Conservation (phyloP, 2,888 invertebrate species). For the Cantharis nigra region DNA sequence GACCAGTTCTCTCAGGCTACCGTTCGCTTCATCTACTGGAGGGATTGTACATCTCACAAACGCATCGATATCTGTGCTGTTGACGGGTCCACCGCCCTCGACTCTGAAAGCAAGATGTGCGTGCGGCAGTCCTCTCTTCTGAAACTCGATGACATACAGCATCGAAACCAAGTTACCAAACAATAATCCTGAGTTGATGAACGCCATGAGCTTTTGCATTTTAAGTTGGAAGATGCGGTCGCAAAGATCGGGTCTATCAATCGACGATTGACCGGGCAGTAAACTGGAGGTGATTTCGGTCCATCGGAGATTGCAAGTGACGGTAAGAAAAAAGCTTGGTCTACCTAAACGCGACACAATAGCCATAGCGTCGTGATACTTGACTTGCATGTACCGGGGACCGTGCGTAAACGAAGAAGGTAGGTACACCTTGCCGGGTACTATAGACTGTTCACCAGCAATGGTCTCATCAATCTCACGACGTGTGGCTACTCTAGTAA, state of each 20-base stretch:
- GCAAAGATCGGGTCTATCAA: not conserved
- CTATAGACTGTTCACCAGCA: not conserved
- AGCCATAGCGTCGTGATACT: not conserved
- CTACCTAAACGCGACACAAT: not conserved
- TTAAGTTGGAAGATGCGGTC: not conserved
- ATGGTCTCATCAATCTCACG: not conserved
- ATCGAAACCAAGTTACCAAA: not conserved
- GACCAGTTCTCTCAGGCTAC: not conserved
- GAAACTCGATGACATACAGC: not conserved
- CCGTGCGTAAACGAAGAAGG: not conserved
- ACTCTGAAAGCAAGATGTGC: too few relatives aligned
- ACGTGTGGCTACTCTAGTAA: not conserved
- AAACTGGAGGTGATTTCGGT: not conserved
- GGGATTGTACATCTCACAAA: too few relatives aligned
- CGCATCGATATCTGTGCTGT: too few relatives aligned
- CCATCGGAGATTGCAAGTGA: not conserved
- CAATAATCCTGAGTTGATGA: not conserved
- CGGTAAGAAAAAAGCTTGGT: not conserved
- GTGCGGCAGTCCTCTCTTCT: not conserved
- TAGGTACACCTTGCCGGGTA: not conserved
- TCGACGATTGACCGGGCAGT: not conserved
- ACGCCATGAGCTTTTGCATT: not conserved
- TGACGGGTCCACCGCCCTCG: too few relatives aligned
- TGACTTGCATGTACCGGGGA: not conserved
- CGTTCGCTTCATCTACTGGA: not conserved